These are phyloP conservation scores for Misgurnus mizolepis DNA, from an alignment of 2,113 vertebrate species.

Conservation along the genomic window DNA sequence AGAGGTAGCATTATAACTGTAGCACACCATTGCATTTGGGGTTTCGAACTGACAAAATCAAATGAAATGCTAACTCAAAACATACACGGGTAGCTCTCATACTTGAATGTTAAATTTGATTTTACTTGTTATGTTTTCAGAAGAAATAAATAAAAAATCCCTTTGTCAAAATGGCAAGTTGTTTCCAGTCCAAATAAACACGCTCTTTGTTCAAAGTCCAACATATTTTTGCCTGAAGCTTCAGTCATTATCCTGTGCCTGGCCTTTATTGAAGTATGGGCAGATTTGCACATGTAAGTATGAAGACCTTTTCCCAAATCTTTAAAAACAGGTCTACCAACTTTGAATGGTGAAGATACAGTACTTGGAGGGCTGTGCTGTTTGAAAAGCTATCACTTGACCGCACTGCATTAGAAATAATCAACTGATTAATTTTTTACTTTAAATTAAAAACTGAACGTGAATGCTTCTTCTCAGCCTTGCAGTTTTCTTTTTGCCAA, in stretches of 20 bases:
- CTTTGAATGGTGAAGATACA: background rate
- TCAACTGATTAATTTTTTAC: background rate
- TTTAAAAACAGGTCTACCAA: conserved; percentile 8
- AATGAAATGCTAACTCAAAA: conserved; percentile 29
- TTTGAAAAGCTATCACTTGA: conserved; percentile 1
- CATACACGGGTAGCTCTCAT: conserved; percentile 22
- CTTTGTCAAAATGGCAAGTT: conserved; percentile 40
- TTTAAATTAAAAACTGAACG: background rate
- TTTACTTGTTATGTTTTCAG: conserved; percentile 32
- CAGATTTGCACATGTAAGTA: conserved; percentile 56
- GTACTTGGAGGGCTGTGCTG: background rate
- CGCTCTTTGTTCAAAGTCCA: conserved; percentile 51
- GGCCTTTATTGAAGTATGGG: conserved; percentile 61
- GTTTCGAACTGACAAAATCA: conserved; percentile 27
- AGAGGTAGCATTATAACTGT: conserved; percentile 66
- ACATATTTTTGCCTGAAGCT: conserved; percentile 61
- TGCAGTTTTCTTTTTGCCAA: background rate
- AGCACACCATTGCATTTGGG: conserved; percentile 18
- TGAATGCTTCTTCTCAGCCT: background rate
- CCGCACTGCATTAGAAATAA: background rate
- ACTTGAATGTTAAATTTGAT: conserved; percentile 54
- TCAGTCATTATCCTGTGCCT: conserved; percentile 64
- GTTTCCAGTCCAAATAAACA: conserved; percentile 47
- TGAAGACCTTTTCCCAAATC: conserved; percentile 37
- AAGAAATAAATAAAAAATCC: conserved; percentile 38